phyloP scores from a whole-genome alignment of 2,888 invertebrate genomes.

The Beris chalybata region DNA sequence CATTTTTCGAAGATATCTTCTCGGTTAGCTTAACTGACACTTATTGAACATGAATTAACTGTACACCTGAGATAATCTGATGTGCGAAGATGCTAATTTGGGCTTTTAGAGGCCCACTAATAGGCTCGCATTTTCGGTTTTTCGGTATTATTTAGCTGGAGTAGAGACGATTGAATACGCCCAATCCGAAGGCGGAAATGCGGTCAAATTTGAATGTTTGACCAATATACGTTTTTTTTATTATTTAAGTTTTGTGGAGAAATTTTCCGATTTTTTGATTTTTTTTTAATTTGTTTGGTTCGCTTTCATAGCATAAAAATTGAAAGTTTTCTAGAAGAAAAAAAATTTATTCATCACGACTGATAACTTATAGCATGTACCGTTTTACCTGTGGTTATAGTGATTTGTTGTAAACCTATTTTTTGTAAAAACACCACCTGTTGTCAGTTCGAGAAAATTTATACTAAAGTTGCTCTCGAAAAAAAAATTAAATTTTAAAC shows the following conservation, averaged over 20 bases:
- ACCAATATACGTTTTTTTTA: slow-evolving; percentile 21
- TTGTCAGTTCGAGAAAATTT: too few relatives aligned
- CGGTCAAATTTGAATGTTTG: slow-evolving; percentile 22
- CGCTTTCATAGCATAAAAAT: slow-evolving; percentile 26
- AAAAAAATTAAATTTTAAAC: too few relatives aligned
- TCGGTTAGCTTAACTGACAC: slow-evolving; percentile 19
- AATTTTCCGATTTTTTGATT: slow-evolving; percentile 9
- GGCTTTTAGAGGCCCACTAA: slow-evolving; percentile 20
- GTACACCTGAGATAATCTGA: slow-evolving; percentile 29
- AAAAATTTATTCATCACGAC: too few relatives aligned
- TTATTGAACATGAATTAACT: slow-evolving; percentile 24
- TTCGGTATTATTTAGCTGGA: slow-evolving; percentile 3
- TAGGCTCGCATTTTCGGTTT: neutral
- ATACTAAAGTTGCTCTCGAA: too few relatives aligned
- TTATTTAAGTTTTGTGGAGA: slow-evolving; percentile 21
- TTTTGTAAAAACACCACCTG: too few relatives aligned
- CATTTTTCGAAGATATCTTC: neutral
- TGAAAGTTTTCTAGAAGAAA: slow-evolving; percentile 17
- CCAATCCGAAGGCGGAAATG: slow-evolving; percentile 18
- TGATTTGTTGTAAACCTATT: too few relatives aligned
- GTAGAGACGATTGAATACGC: neutral
- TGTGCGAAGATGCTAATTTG: slow-evolving; percentile 19
- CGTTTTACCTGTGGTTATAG: too few relatives aligned
- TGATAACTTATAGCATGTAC: too few relatives aligned
- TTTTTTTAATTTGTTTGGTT: slow-evolving; percentile 7